Conservation (phyloP, 1,140 invertebrate genomes). For the Phocides pigmalion region DNA sequence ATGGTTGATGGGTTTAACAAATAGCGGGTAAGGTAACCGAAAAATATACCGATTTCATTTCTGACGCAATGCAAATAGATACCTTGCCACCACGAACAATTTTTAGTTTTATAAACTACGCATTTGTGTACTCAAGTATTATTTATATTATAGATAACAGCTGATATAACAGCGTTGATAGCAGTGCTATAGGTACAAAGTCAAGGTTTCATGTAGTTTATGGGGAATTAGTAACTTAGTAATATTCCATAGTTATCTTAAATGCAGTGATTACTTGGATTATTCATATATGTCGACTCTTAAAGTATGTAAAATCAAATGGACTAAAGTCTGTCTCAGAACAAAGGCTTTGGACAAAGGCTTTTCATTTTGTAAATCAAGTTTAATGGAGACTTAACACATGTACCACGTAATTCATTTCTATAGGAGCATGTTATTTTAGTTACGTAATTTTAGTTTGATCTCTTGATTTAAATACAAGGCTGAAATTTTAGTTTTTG, state of each 20-base stretch:
- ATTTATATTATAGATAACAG: constrained; percentile 7
- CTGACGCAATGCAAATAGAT: neutral
- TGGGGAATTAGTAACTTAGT: constrained; percentile 13
- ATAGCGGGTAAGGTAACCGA: neutral
- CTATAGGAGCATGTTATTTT: no score
- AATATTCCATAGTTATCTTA: neutral
- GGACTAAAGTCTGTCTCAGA: neutral
- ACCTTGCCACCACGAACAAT: neutral
- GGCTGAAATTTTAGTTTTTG: no score
- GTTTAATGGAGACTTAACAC: no score
- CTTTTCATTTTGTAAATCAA: no score
- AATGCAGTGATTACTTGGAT: no score
- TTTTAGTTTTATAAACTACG: constrained; percentile 1
- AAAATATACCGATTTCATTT: neutral
- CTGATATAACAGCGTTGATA: constrained; percentile 9
- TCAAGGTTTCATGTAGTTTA: constrained; percentile 27
- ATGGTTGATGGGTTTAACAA: neutral
- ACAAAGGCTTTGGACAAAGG: no score
- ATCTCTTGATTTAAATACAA: no score
- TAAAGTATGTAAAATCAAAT: neutral
- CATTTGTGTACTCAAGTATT: neutral
- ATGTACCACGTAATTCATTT: no score
- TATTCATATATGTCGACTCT: no score
- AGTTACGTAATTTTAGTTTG: no score
- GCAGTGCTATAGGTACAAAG: constrained; percentile 23